A percentile compares a stretch with the other conserved stretches of the same genome.
phyloP scores from a whole-genome alignment of 2,888 invertebrate species.

The Drosophila paramelanica region DNA sequence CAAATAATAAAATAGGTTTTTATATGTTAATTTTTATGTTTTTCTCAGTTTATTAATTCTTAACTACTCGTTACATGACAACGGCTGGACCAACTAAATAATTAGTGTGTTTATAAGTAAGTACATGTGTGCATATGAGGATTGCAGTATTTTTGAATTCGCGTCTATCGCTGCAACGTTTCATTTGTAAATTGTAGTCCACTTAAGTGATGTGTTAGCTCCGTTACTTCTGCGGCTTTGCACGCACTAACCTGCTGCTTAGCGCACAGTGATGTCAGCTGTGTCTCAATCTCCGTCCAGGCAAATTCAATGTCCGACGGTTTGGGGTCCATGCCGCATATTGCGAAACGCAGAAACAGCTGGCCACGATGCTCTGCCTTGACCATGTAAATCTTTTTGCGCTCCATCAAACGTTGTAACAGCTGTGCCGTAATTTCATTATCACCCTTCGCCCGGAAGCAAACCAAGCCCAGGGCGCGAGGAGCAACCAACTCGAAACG shows the following conservation, averaged over 20 bases:
- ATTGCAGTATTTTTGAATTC: slow-evolving; percentile 6
- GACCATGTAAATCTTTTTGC: slow-evolving; percentile 92
- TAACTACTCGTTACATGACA: slow-evolving; percentile 22
- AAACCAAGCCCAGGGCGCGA: slow-evolving; percentile 92
- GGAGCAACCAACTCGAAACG: slow-evolving; percentile 92
- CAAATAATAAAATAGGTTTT: background rate
- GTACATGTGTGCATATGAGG: slow-evolving; percentile 8
- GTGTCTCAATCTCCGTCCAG: slow-evolving; percentile 88
- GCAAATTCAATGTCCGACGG: slow-evolving; percentile 91
- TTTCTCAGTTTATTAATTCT: slow-evolving; percentile 42
- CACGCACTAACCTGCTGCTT: slow-evolving; percentile 39
- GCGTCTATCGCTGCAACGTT: slow-evolving; percentile 54
- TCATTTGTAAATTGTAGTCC: slow-evolving; percentile 52
- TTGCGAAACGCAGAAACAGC: slow-evolving; percentile 91
- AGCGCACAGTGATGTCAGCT: slow-evolving; percentile 85
- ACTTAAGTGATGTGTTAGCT: slow-evolving; percentile 65
- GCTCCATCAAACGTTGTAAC: slow-evolving; percentile 89
- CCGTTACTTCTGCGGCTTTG: slow-evolving; percentile 53
- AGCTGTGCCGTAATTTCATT: slow-evolving; percentile 90
- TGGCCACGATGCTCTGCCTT: slow-evolving; percentile 89
- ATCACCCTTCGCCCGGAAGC: slow-evolving; percentile 93
- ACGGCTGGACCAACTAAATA: slow-evolving; percentile 21
- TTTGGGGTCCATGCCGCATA: slow-evolving; percentile 91
- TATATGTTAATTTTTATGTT: background rate
- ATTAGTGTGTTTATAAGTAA: slow-evolving; percentile 21